These are phyloP conservation scores for Cetonia aurata DNA, from an alignment of 2,888 invertebrate genomes.

Conservation along the genomic window DNA sequence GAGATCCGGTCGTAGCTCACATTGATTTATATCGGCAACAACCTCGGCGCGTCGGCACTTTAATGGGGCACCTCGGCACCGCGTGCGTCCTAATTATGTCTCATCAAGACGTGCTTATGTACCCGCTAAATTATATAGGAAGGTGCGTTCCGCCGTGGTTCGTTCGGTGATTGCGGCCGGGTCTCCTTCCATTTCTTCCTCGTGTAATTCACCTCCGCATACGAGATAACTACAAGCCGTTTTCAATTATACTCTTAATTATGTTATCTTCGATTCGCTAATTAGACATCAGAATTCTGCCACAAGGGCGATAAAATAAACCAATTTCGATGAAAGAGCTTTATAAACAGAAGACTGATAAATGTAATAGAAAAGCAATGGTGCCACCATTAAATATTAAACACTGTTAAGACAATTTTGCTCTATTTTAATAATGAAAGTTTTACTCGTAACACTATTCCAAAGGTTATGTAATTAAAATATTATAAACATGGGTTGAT, in stretches of 20 bases:
- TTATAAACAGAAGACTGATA: too few species aligned
- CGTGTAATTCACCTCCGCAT: conserved; percentile 60
- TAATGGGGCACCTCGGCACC: conserved; percentile 57
- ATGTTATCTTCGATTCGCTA: conserved; percentile 56
- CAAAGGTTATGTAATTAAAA: too few species aligned
- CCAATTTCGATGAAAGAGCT: not conserved
- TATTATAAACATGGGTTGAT: too few species aligned
- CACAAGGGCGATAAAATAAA: too few species aligned
- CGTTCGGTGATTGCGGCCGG: conserved; percentile 34
- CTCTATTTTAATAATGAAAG: too few species aligned
- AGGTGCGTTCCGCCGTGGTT: conserved; percentile 40
- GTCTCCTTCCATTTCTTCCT: conserved; percentile 47
- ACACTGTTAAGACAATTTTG: too few species aligned
- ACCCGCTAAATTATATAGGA: conserved; percentile 60
- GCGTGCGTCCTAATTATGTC: conserved; percentile 59
- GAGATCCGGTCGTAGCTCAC: conserved; percentile 49
- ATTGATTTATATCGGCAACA: conserved; percentile 58
- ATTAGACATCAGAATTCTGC: conserved; percentile 47
- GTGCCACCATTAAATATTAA: too few species aligned
- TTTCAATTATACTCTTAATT: conserved; percentile 62
- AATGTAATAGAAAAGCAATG: too few species aligned
- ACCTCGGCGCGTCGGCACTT: conserved; percentile 55
- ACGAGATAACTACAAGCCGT: conserved; percentile 61
- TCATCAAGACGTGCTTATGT: conserved; percentile 61
- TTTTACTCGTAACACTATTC: too few species aligned